phyloP scores from a whole-genome alignment of 2,888 invertebrate genomes.

The Anthophora plumipes region DNA sequence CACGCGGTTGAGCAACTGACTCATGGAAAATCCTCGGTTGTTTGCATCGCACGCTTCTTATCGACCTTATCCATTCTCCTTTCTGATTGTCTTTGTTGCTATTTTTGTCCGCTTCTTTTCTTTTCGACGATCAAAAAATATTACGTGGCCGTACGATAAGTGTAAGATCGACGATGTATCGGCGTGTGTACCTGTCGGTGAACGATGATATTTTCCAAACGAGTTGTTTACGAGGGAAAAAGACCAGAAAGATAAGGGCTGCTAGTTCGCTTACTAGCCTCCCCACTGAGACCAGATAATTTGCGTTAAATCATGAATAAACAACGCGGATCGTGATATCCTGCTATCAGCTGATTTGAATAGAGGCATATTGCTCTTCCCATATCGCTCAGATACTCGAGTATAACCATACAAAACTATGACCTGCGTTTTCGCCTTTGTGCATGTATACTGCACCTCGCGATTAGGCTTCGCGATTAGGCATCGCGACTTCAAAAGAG shows the following conservation, averaged over 20 bases:
- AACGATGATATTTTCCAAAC: neutral
- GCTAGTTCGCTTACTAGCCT: neutral
- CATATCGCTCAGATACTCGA: neutral
- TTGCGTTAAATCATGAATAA: slow-evolving; percentile 7
- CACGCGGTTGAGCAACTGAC: slow-evolving; percentile 37
- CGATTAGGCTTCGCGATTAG: no score
- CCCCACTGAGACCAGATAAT: slow-evolving; percentile 4
- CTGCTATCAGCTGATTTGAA: slow-evolving; percentile 5
- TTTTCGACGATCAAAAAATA: no score
- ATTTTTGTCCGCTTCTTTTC: slow-evolving; percentile 18
- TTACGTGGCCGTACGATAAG: no score
- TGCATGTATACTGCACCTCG: no score
- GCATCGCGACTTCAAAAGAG: neutral
- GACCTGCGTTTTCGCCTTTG: neutral
- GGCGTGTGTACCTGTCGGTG: neutral
- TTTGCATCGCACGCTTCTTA: slow-evolving; percentile 40
- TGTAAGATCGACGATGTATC: neutral
- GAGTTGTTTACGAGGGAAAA: neutral
- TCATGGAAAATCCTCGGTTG: slow-evolving; percentile 62
- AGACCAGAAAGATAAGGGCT: neutral
- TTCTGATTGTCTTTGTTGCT: slow-evolving; percentile 48
- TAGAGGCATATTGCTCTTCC: neutral
- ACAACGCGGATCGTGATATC: slow-evolving; percentile 10
- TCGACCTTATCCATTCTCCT: slow-evolving; percentile 49
- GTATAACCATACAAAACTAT: neutral